phyloP scores from a whole-genome alignment of 1,140 invertebrate genomes.

The Cecropterus lyciades region DNA sequence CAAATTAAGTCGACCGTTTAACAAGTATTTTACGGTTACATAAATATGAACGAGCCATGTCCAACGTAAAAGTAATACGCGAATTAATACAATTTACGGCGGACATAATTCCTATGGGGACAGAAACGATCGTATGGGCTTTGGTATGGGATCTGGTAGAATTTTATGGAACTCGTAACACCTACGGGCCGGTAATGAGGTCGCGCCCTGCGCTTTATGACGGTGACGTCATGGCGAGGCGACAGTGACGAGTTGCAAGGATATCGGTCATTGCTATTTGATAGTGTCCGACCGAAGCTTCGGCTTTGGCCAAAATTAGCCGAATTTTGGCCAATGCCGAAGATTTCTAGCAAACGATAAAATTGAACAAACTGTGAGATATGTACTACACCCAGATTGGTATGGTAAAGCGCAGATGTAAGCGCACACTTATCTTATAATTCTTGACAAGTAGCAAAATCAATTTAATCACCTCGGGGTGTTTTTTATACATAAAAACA shows the following conservation, averaged over 20 bases:
- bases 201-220: conserved; percentile 22
- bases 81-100: conserved; percentile 14
- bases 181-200: conserved; percentile 24
- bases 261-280: neutral
- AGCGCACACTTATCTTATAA: too few species aligned
- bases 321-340: too few species aligned
- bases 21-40: neutral
- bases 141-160: conserved; percentile 18
- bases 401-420: too few species aligned
- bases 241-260: conserved; percentile 1
- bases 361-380: too few species aligned
- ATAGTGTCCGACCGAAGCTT: too few species aligned
- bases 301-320: too few species aligned
- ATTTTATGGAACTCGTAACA: conserved; percentile 28
- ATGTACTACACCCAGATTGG: too few species aligned
- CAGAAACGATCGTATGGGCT: conserved; percentile 15
- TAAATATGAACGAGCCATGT: conserved; percentile 3
- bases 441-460: too few species aligned
- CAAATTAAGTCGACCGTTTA: too few species aligned
- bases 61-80: conserved; percentile 1
- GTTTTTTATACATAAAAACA: too few species aligned
- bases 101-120: conserved; percentile 6
- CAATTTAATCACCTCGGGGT: too few species aligned
- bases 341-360: too few species aligned
- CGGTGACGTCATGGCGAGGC: conserved; percentile 21